These are phyloP conservation scores for Bradypodion pumilum DNA, from an alignment of 2,797 vertebrate genomes.

Conservation along the genomic window DNA sequence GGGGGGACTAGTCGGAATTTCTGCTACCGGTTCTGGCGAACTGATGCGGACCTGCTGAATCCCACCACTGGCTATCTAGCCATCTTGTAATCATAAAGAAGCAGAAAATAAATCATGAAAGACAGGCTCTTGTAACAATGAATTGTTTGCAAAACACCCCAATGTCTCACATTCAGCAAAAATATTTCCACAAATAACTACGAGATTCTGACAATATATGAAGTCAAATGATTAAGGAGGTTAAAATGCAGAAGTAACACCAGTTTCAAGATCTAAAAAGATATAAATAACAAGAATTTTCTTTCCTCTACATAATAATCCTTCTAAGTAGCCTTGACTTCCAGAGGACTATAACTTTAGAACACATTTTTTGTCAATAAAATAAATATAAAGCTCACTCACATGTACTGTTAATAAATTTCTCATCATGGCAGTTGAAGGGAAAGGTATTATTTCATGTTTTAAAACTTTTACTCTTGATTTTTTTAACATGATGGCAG, in stretches of 20 bases:
- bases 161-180: background rate
- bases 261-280: background rate
- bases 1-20: too few species aligned
- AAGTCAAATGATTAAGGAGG: background rate
- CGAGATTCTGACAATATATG: background rate
- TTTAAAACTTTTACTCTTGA: constrained; percentile 85
- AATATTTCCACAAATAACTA: background rate
- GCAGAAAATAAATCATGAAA: background rate
- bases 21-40: too few species aligned
- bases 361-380: background rate
- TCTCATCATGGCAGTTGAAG: constrained; percentile 91
- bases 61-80: too few species aligned
- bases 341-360: background rate
- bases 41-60: too few species aligned
- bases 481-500: constrained; percentile 92
- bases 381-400: constrained; percentile 49
- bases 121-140: background rate
- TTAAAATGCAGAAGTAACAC: background rate
- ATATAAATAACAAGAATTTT: background rate
- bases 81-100: background rate
- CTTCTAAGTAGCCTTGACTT: background rate
- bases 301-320: background rate
- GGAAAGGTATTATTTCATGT: constrained; percentile 84
- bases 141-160: background rate
- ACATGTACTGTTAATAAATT: constrained; percentile 92